Conservation (phyloP, 2,113 vertebrate genomes). For the Eonycteris spelaea region DNA sequence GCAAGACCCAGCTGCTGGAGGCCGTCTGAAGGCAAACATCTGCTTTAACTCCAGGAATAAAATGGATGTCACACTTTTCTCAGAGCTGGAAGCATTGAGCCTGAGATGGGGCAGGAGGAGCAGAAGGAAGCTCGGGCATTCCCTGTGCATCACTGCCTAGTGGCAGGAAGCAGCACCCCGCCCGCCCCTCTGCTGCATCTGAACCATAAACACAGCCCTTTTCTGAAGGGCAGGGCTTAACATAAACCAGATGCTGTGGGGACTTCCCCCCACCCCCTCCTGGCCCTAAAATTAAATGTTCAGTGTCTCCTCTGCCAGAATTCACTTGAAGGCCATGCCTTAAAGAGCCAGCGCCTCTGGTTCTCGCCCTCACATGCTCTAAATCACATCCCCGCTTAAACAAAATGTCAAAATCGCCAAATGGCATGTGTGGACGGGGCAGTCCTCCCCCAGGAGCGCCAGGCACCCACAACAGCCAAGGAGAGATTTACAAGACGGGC, state of each 20-base stretch:
- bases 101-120: background rate
- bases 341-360: constrained; percentile 75
- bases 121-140: background rate
- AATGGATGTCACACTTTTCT: background rate
- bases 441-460: background rate
- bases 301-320: constrained; percentile 75
- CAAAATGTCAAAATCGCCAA: constrained; percentile 57
- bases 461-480: background rate
- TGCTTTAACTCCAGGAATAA: background rate
- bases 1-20: constrained; percentile 31
- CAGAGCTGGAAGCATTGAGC: background rate
- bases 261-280: constrained; percentile 73
- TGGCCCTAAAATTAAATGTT: constrained; percentile 82
- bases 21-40: background rate
- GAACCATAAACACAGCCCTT: constrained; percentile 78
- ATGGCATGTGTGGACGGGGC: background rate
- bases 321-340: constrained; percentile 66
- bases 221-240: constrained; percentile 78
- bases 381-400: constrained; percentile 58
- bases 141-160: background rate
- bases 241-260: constrained; percentile 83
- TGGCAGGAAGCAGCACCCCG: background rate
- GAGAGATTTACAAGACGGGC: background rate
- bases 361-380: constrained; percentile 40
- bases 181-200: constrained; percentile 12